phyloP scores from a whole-genome alignment of 1,140 invertebrate genomes.

The Dendrolimus punctatus region DNA sequence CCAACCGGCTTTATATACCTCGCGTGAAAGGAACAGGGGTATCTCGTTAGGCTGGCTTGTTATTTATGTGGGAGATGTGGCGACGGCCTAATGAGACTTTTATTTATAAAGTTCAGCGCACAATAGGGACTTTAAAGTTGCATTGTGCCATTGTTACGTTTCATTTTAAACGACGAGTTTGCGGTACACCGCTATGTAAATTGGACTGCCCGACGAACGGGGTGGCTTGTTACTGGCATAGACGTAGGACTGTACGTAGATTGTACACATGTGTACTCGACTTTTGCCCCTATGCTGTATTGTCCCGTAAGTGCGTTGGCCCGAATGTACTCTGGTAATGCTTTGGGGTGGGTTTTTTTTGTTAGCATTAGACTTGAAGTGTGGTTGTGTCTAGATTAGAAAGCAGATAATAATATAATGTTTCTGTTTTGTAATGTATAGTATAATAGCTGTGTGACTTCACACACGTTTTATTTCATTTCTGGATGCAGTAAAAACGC shows the following conservation, averaged over 20 bases:
- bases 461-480: too few relatives aligned
- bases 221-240: conserved; percentile 30
- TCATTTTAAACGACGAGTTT: conserved; percentile 58
- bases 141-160: conserved; percentile 64
- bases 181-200: conserved; percentile 57
- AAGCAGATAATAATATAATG: too few relatives aligned
- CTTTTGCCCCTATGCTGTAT: conserved; percentile 19
- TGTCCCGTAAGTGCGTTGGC: conserved; percentile 13
- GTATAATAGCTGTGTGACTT: too few relatives aligned
- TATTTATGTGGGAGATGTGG: conserved; percentile 55
- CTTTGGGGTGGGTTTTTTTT: too few relatives aligned
- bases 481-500: too few relatives aligned
- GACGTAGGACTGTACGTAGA: conserved; percentile 2
- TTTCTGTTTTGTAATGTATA: too few relatives aligned
- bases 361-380: too few relatives aligned
- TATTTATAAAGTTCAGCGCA: conserved; percentile 61
- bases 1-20: conserved; percentile 8
- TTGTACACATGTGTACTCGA: conserved; percentile 18
- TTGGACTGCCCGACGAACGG: conserved; percentile 29
- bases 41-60: conserved; percentile 43
- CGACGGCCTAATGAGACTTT: conserved; percentile 60
- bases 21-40: conserved; percentile 24
- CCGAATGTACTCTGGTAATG: conserved; percentile 1
- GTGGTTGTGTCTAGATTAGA: too few relatives aligned
- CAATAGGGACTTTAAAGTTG: conserved; percentile 54